These are phyloP conservation scores for Paramormyrops hopkinsi DNA, from an alignment of 2,797 vertebrate species.

Conservation along the genomic window DNA sequence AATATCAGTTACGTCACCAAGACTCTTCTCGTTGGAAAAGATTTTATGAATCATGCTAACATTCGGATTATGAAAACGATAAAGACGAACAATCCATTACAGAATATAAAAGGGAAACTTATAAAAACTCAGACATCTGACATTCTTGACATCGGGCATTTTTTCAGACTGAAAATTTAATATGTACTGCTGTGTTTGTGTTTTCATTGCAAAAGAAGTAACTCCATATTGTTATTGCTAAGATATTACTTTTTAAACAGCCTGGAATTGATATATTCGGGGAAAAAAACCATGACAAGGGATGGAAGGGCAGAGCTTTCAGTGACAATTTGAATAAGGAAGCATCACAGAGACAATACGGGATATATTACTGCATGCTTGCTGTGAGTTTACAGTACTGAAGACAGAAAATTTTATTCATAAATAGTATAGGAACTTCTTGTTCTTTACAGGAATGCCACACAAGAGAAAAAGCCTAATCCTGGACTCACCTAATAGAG, in stretches of 20 bases:
- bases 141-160: background rate
- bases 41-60: background rate
- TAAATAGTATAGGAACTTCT: background rate
- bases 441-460: background rate
- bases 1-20: background rate
- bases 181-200: background rate
- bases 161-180: background rate
- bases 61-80: background rate
- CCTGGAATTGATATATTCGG: background rate
- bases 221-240: background rate
- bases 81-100: background rate
- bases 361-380: background rate
- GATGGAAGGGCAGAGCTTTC: background rate
- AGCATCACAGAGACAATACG: background rate
- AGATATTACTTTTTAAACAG: background rate
- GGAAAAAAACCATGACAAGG: background rate
- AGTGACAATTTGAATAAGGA: constrained; percentile 5
- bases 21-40: background rate
- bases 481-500: constrained; percentile 7
- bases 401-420: constrained; percentile 21
- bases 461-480: background rate
- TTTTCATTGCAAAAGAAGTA: background rate
- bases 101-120: background rate
- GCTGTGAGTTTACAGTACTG: constrained; percentile 18
- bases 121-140: background rate